These are phyloP conservation scores for Frankliniella fusca DNA, from an alignment of 2,888 invertebrate species.

Conservation along the genomic window DNA sequence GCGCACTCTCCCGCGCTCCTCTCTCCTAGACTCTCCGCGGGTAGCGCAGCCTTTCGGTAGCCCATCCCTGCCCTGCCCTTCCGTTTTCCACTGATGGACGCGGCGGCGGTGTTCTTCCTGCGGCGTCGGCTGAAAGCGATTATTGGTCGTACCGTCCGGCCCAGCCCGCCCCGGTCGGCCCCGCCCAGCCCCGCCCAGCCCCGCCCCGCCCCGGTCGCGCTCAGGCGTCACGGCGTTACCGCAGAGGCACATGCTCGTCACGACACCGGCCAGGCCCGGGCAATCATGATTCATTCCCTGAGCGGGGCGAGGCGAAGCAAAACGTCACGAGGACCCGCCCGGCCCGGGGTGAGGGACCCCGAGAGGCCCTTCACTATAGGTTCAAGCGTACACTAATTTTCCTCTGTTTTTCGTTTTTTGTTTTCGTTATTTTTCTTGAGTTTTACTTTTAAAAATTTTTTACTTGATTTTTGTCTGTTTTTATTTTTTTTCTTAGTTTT, in stretches of 20 bases:
- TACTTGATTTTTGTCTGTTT: too few relatives aligned
- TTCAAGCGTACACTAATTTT: too few relatives aligned
- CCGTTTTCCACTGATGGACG: too few relatives aligned
- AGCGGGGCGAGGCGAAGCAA: neutral
- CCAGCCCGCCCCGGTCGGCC: neutral
- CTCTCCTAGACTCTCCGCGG: neutral
- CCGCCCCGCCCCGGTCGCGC: too few relatives aligned
- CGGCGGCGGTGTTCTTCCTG: too few relatives aligned
- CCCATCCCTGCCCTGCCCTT: too few relatives aligned
- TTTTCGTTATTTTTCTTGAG: too few relatives aligned
- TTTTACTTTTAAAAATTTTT: too few relatives aligned
- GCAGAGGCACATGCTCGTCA: neutral
- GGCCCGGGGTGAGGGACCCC: neutral
- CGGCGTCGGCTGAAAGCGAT: neutral
- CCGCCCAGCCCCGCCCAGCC: neutral
- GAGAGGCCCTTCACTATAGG: too few relatives aligned
- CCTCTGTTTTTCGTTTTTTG: too few relatives aligned
- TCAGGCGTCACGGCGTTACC: neutral
- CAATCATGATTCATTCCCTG: neutral
- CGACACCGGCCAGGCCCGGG: neutral
- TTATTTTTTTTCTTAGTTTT: too few relatives aligned
- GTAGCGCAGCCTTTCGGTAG: neutral
- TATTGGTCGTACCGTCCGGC: neutral
- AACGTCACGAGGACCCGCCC: neutral
- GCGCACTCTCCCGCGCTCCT: constrained; percentile 3